Conservation (phyloP, 2,113 vertebrate species). For the Eubucco bourcierii region DNA sequence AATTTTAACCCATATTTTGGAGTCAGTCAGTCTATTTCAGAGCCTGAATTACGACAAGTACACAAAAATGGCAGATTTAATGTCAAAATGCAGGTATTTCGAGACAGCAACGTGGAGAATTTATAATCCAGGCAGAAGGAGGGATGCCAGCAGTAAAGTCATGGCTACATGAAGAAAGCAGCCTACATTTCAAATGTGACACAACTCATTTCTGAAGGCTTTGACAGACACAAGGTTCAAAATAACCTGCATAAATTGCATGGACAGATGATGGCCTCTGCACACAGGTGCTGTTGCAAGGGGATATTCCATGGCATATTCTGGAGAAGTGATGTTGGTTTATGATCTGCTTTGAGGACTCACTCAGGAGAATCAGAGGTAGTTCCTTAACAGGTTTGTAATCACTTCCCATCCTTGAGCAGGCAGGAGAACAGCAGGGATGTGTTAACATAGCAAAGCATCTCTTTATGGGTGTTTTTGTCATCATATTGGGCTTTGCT, state of each 20-base stretch:
- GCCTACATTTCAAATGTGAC: accelerated
- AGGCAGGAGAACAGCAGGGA: neutral
- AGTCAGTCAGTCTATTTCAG: neutral
- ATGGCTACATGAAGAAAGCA: neutral
- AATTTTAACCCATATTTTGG: neutral
- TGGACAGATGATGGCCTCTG: neutral
- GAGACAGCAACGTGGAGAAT: neutral
- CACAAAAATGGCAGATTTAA: neutral
- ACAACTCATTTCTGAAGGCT: neutral
- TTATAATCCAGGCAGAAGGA: neutral
- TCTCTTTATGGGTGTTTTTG: neutral
- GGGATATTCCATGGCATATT: accelerated
- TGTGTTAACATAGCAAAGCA: accelerated
- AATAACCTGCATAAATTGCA: accelerated
- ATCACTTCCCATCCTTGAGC: neutral
- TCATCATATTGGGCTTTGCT: neutral
- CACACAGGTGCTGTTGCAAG: neutral
- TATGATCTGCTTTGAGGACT: neutral
- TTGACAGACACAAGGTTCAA: neutral
- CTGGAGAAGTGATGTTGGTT: neutral
- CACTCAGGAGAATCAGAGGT: neutral
- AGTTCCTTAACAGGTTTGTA: accelerated
- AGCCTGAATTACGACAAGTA: neutral
- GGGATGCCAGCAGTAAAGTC: neutral
- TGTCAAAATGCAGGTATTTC: neutral